phyloP scores from a whole-genome alignment of 2,888 invertebrate genomes.

The Arge pagana region DNA sequence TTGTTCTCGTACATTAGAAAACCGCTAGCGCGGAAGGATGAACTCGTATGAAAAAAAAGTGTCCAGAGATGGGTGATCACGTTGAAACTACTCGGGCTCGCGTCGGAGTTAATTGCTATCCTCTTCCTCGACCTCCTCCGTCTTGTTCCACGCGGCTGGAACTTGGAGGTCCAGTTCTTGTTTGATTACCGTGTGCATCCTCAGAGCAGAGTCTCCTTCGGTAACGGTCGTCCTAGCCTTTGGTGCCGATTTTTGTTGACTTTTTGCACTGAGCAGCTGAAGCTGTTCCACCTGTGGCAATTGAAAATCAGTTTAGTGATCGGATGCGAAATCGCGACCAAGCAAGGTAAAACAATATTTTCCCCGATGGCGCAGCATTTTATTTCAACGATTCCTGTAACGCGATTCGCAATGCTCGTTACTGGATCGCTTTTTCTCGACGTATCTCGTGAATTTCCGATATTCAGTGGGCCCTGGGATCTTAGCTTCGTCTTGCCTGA shows the following conservation, averaged over 20 bases:
- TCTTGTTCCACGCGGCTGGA: slow-evolving; percentile 36
- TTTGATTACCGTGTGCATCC: slow-evolving; percentile 20
- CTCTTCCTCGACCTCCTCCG: slow-evolving; percentile 38
- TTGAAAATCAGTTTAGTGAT: slow-evolving; percentile 15
- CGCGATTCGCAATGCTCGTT: too few relatives aligned
- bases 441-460: too few relatives aligned
- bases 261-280: slow-evolving; percentile 41
- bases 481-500: slow-evolving; percentile 36
- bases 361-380: too few relatives aligned
- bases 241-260: slow-evolving; percentile 11
- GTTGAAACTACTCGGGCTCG: too few relatives aligned
- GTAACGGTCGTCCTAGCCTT: background rate
- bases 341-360: too few relatives aligned
- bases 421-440: too few relatives aligned
- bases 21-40: too few relatives aligned
- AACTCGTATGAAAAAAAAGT: too few relatives aligned
- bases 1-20: too few relatives aligned
- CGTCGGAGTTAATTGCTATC: slow-evolving; percentile 13
- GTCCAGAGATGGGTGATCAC: too few relatives aligned
- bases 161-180: slow-evolving; percentile 34
- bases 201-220: slow-evolving; percentile 14
- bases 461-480: background rate
- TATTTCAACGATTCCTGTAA: too few relatives aligned
- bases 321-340: too few relatives aligned
- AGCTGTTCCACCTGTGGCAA: slow-evolving; percentile 47